These are phyloP conservation scores for Papilio aristodemus DNA, from an alignment of 1,140 invertebrate species.

Conservation along the genomic window DNA sequence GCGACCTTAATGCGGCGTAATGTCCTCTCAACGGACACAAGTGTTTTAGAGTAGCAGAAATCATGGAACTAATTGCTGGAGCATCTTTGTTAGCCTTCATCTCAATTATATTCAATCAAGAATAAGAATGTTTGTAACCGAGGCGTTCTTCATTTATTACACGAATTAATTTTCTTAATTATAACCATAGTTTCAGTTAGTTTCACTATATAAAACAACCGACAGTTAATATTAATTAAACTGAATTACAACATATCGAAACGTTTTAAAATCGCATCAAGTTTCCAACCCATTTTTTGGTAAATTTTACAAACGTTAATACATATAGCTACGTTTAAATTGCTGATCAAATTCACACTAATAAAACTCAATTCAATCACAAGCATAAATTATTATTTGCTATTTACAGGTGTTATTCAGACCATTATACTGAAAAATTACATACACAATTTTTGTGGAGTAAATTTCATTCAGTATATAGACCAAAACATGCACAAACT, in stretches of 20 bases:
- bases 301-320: not conserved
- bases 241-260: not conserved
- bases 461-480: not conserved
- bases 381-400: not conserved
- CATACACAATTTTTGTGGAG: not conserved
- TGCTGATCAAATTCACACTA: no score
- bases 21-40: conserved; percentile 16
- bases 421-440: not conserved
- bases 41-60: conserved; percentile 30
- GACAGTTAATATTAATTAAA: not conserved
- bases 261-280: not conserved
- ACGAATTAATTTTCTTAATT: conserved; percentile 27
- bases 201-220: not conserved
- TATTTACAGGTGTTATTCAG: not conserved
- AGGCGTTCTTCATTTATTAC: conserved; percentile 14
- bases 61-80: conserved; percentile 41
- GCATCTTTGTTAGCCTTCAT: conserved; percentile 50
- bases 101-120: conserved; percentile 60
- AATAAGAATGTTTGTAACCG: conserved; percentile 26
- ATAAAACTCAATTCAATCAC: not conserved
- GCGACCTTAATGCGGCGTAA: conserved; percentile 25
- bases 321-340: no score
- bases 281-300: not conserved
- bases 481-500: not conserved
- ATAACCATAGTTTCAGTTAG: not conserved